phyloP scores from a whole-genome alignment of 1,140 invertebrate species.

The Drosophila novamexicana region DNA sequence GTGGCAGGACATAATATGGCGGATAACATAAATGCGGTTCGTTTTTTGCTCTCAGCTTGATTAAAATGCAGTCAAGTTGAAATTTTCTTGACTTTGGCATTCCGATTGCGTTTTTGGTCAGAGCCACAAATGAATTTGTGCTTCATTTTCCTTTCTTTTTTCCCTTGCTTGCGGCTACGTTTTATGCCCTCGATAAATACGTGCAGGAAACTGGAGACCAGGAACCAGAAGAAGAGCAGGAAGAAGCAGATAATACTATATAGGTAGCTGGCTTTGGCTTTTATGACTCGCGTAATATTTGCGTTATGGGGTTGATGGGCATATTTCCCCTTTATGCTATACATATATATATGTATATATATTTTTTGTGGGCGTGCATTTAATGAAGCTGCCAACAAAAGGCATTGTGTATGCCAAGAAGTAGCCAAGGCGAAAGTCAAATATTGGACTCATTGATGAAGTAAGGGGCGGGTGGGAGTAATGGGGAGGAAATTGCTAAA shows the following conservation, averaged over 20 bases:
- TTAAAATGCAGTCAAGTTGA: slow-evolving; percentile 82
- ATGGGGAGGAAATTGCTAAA: neutral
- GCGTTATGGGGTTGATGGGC: slow-evolving; percentile 41
- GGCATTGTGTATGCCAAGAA: slow-evolving; percentile 21
- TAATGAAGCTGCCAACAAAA: slow-evolving; percentile 51
- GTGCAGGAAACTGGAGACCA: slow-evolving; percentile 45
- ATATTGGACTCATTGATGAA: slow-evolving; percentile 55
- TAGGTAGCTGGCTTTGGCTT: slow-evolving; percentile 40
- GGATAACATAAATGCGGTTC: slow-evolving; percentile 44
- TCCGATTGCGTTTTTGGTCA: slow-evolving; percentile 40
- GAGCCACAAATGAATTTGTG: slow-evolving; percentile 66
- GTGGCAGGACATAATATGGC: slow-evolving; percentile 24
- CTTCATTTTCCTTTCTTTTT: slow-evolving; percentile 27
- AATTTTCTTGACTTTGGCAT: slow-evolving; percentile 51
- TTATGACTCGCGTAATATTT: slow-evolving; percentile 58
- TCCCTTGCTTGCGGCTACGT: slow-evolving; percentile 11
- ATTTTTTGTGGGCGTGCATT: slow-evolving; percentile 32
- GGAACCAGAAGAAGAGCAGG: slow-evolving; percentile 50
- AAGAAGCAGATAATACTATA: slow-evolving; percentile 3
- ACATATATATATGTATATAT: slow-evolving; percentile 1
- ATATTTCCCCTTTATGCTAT: neutral
- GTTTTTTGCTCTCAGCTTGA: slow-evolving; percentile 66
- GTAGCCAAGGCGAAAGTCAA: slow-evolving; percentile 44
- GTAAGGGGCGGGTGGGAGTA: neutral
- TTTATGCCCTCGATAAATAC: slow-evolving; percentile 55